Percentiles rank a stretch among this genome's conserved stretches.
Conservation (phyloP, 92 coral and sea anemone species). For the Porites cylindrica region DNA sequence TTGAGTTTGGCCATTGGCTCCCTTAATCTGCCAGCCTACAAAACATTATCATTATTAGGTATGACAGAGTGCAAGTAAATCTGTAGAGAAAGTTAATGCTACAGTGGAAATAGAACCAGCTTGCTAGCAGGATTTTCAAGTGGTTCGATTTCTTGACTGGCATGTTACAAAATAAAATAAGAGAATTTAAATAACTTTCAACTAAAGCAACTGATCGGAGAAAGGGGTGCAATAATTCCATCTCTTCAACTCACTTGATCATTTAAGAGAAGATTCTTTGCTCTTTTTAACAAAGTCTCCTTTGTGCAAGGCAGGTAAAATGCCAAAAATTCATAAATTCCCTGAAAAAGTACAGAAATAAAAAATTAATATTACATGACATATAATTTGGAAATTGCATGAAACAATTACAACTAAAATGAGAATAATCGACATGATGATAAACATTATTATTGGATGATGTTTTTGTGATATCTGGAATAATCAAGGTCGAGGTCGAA, state of each 20-base stretch:
- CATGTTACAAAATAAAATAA: no score
- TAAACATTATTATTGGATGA: neutral
- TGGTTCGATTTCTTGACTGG: no score
- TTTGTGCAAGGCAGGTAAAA: slow-evolving; percentile 94
- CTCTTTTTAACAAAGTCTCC: slow-evolving; percentile 94
- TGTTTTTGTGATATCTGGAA: neutral
- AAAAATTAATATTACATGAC: neutral
- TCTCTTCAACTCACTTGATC: slow-evolving; percentile 76
- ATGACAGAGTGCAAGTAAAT: no score
- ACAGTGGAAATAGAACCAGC: neutral
- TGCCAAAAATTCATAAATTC: slow-evolving; percentile 95
- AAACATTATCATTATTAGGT: neutral
- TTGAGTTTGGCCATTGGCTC: slow-evolving; percentile 96
- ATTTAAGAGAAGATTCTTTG: slow-evolving; percentile 90
- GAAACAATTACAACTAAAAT: no score
- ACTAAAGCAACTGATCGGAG: no score
- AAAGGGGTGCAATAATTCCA: no score
- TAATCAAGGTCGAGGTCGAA: neutral
- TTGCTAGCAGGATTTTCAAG: neutral
- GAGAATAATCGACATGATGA: no score
- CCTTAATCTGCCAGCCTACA: slow-evolving; percentile 89
- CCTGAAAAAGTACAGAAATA: slow-evolving; percentile 63
- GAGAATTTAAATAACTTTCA: no score
- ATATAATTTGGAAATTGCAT: no score
- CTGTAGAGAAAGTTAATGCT: no score